These are phyloP conservation scores for Melanotaenia pygmaea DNA, from an alignment of 2,797 vertebrate species.

Conservation along the genomic window DNA sequence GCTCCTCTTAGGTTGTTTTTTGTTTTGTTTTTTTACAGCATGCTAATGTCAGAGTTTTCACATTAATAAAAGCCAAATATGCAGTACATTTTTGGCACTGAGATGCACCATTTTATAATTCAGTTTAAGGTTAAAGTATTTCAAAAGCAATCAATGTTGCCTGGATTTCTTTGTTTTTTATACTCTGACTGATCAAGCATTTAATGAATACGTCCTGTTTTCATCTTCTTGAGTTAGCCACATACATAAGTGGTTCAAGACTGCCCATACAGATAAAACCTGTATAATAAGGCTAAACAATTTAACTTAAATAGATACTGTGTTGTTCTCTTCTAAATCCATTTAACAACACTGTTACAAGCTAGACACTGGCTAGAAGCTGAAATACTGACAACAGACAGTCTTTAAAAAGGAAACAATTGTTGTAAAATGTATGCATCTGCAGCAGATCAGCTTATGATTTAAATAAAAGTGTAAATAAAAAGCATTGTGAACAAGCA, in stretches of 20 bases:
- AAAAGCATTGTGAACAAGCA: no score
- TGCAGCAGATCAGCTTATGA: no score
- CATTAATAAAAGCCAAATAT: neutral
- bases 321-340: neutral
- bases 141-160: constrained; percentile 4
- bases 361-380: neutral
- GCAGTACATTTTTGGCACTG: constrained; percentile 3
- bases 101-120: constrained; percentile 30
- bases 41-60: constrained; percentile 32
- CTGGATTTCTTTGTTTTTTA: neutral
- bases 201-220: neutral
- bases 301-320: constrained; percentile 4
- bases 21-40: constrained; percentile 13
- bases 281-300: neutral
- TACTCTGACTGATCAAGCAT: neutral
- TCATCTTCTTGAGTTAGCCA: neutral
- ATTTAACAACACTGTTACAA: neutral
- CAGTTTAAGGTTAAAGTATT: constrained; percentile 21
- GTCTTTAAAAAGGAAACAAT: neutral
- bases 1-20: constrained; percentile 3
- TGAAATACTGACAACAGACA: neutral
- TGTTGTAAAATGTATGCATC: neutral
- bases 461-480: no score
- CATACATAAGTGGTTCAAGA: neutral
- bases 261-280: neutral